Percentiles rank a stretch among this genome's conserved stretches.
These are phyloP conservation scores for Protonibea diacanthus DNA, from an alignment of 2,797 vertebrate species.

Conservation along the genomic window DNA sequence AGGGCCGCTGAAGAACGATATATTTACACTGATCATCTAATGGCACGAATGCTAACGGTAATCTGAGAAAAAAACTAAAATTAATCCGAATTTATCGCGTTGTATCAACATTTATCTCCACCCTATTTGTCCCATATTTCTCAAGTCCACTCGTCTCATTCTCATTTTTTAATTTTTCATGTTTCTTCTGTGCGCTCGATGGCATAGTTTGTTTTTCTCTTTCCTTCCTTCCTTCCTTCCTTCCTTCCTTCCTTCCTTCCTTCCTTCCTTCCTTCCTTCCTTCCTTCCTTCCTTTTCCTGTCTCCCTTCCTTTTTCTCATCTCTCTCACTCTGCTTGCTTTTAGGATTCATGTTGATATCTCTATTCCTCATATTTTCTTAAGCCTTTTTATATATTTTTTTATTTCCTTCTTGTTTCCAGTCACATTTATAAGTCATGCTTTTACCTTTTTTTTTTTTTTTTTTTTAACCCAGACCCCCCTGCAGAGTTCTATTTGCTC, in stretches of 20 bases:
- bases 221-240: conserved; percentile 7
- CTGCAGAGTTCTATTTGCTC: conserved; percentile 82
- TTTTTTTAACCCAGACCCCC: conserved; percentile 61
- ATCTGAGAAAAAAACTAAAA: neutral
- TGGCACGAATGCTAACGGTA: neutral
- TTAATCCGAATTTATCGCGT: no score
- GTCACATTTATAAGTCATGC: conserved; percentile 80
- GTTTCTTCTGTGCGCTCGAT: conserved; percentile 15
- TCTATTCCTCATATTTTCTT: conserved; percentile 69
- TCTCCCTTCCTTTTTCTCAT: conserved; percentile 28
- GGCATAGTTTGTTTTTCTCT: conserved; percentile 34
- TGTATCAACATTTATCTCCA: neutral
- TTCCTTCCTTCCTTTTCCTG: conserved; percentile 9
- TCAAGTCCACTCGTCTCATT: neutral
- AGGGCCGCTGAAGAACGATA: neutral
- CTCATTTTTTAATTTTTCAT: neutral
- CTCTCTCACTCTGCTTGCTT: conserved; percentile 6
- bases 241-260: conserved; percentile 18
- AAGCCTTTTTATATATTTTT: conserved; percentile 38
- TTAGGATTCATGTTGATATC: conserved; percentile 66
- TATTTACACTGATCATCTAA: neutral
- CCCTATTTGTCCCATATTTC: neutral
- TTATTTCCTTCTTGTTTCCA: conserved; percentile 62
- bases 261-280: conserved; percentile 10
- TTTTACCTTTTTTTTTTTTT: conserved; percentile 64